These are phyloP conservation scores for Gambusia holbrooki DNA, from an alignment of 2,113 vertebrate genomes.

Conservation along the genomic window DNA sequence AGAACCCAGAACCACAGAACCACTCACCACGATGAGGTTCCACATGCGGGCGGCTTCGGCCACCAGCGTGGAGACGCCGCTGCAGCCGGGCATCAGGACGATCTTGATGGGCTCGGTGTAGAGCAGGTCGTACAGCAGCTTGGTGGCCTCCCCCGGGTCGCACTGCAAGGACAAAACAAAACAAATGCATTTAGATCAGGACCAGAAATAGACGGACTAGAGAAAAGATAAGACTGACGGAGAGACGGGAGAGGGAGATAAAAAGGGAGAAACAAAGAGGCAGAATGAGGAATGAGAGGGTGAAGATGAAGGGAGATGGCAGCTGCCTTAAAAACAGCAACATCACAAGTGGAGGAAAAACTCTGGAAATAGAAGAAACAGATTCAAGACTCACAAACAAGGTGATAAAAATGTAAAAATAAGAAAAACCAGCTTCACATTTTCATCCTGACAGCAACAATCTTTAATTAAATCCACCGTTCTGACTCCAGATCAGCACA, in stretches of 20 bases:
- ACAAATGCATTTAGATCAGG: slow-evolving; percentile 32
- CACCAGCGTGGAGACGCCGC: slow-evolving; percentile 92
- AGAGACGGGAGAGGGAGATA: slow-evolving; percentile 16
- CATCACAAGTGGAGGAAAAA: not conserved
- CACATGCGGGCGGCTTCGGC: slow-evolving; percentile 95
- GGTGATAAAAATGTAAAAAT: not conserved
- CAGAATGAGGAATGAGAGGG: not conserved
- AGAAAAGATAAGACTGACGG: slow-evolving; percentile 16
- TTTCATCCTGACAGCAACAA: too few species aligned
- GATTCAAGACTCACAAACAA: not conserved
- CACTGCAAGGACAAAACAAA: slow-evolving; percentile 79
- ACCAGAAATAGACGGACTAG: slow-evolving; percentile 23
- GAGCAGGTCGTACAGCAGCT: slow-evolving; percentile 92
- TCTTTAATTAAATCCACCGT: not conserved
- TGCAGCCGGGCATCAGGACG: slow-evolving; percentile 94
- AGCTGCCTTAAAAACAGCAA: not conserved
- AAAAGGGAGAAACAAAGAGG: slow-evolving; percentile 6
- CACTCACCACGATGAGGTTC: slow-evolving; percentile 94
- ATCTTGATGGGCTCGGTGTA: slow-evolving; percentile 98
- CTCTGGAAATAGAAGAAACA: slow-evolving; percentile 9
- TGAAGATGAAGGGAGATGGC: slow-evolving; percentile 30
- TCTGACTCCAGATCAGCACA: slow-evolving; percentile 3
- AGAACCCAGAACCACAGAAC: not conserved
- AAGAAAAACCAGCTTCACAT: too few species aligned
- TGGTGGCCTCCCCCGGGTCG: slow-evolving; percentile 93